phyloP scores from a whole-genome alignment of 2,888 invertebrate genomes.

The Drosophila colorata region DNA sequence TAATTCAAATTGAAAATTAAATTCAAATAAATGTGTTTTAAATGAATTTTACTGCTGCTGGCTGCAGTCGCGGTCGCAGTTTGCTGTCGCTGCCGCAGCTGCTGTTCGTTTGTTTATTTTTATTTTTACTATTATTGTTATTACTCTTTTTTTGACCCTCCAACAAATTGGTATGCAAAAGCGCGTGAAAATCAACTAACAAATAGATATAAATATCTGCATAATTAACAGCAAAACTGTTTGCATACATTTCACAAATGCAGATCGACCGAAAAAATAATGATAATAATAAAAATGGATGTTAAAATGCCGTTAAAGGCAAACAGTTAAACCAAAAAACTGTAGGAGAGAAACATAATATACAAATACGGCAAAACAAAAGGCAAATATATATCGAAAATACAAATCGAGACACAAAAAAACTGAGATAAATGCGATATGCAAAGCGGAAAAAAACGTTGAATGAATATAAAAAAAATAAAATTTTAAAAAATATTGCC shows the following conservation, averaged over 20 bases:
- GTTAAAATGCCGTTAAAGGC: slow-evolving; percentile 31
- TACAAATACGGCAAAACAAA: slow-evolving; percentile 8
- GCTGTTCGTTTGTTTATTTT: slow-evolving; percentile 3
- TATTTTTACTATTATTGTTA: slow-evolving; percentile 3
- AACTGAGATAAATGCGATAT: slow-evolving; percentile 6
- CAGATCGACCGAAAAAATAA: slow-evolving; percentile 4
- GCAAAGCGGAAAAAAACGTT: slow-evolving; percentile 4
- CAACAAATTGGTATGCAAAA: slow-evolving; percentile 74
- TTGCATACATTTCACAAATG: slow-evolving; percentile 53
- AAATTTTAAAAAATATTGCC: not conserved
- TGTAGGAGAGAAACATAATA: not conserved
- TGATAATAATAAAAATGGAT: slow-evolving; percentile 14
- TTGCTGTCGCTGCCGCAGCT: not conserved
- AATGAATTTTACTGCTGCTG: slow-evolving; percentile 52
- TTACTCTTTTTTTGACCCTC: slow-evolving; percentile 5
- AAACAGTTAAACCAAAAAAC: slow-evolving; percentile 10
- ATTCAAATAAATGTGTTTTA: slow-evolving; percentile 67
- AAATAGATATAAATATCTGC: slow-evolving; percentile 64
- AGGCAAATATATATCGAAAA: slow-evolving; percentile 36
- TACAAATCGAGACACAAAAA: slow-evolving; percentile 27
- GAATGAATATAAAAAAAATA: not conserved
- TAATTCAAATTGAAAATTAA: slow-evolving; percentile 68
- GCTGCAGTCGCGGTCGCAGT: not conserved
- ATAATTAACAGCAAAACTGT: slow-evolving; percentile 69
- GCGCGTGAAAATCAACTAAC: slow-evolving; percentile 75